Conservation (phyloP, 2,888 invertebrate genomes). For the Hirtodrosophila cameraria region DNA sequence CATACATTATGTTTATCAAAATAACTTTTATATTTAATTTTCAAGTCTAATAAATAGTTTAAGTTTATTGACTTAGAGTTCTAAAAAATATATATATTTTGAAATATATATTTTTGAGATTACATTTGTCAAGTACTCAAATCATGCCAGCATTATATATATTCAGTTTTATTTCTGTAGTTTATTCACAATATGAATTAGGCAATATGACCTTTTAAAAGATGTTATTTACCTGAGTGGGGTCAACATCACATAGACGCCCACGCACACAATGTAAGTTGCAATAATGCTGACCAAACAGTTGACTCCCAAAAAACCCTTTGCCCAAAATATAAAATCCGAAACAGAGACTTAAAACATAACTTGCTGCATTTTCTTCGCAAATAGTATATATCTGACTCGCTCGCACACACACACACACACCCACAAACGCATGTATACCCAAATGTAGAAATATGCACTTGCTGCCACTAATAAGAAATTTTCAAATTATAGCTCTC, state of each 20-base stretch:
- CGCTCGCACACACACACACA: conserved; percentile 30
- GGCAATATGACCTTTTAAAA: too few relatives aligned
- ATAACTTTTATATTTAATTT: too few relatives aligned
- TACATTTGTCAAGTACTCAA: too few relatives aligned
- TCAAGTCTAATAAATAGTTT: too few relatives aligned
- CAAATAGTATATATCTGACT: conserved; percentile 50
- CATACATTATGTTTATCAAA: too few relatives aligned
- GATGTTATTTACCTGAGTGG: too few relatives aligned
- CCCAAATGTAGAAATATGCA: neutral
- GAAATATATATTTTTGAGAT: too few relatives aligned
- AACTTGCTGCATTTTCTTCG: conserved; percentile 74
- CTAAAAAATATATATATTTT: too few relatives aligned
- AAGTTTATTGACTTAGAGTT: too few relatives aligned
- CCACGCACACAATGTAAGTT: neutral
- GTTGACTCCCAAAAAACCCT: conserved; percentile 41
- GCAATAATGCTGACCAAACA: conserved; percentile 41
- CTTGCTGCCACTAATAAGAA: conserved; percentile 66
- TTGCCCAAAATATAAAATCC: conserved; percentile 20
- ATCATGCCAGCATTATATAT: too few relatives aligned
- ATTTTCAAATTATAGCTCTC: conserved; percentile 66
- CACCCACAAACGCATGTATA: neutral
- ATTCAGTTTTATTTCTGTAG: too few relatives aligned
- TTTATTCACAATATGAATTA: too few relatives aligned
- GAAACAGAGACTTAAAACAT: conserved; percentile 43
- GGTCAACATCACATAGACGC: conserved; percentile 2